Percentiles rank a stretch among this genome's conserved stretches.
Conservation (phyloP, 2,113 vertebrate genomes). For the Menidia beryllina region DNA sequence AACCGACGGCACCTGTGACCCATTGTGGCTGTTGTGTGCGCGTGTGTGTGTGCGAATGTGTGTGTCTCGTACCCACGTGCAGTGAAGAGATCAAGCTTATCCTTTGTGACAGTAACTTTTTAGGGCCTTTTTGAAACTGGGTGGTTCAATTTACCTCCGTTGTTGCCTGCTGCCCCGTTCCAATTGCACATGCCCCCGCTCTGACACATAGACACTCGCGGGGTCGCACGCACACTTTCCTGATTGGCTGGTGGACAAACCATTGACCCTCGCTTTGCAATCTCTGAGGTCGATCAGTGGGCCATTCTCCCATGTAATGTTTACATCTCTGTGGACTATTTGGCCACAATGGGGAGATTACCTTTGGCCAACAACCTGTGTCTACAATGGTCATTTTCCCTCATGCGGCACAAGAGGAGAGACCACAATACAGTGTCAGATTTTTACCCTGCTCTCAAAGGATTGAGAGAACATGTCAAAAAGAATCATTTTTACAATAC, state of each 20-base stretch:
- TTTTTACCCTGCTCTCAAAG: conserved; percentile 34
- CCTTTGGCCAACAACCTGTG: conserved; percentile 74
- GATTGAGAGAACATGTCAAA: not conserved
- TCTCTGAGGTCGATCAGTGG: conserved; percentile 76
- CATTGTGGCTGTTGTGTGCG: not conserved
- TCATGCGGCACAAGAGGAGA: conserved; percentile 24
- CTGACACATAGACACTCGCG: conserved; percentile 37
- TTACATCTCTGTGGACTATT: conserved; percentile 80
- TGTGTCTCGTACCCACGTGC: conserved; percentile 29
- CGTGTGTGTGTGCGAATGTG: conserved; percentile 15
- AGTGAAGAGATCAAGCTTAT: conserved; percentile 71
- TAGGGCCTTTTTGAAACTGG: conserved; percentile 65
- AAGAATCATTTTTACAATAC: not conserved
- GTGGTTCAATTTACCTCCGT: conserved; percentile 75
- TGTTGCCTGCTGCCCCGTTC: conserved; percentile 9
- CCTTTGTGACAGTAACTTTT: conserved; percentile 75
- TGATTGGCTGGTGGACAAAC: conserved; percentile 68
- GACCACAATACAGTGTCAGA: conserved; percentile 7
- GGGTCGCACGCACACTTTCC: conserved; percentile 39
- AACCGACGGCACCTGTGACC: conserved; percentile 52
- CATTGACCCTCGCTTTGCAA: conserved; percentile 80
- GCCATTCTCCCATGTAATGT: conserved; percentile 81
- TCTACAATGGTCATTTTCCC: conserved; percentile 58
- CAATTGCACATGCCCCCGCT: conserved; percentile 24
- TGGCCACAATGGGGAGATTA: conserved; percentile 72